Evolutionary conservation across 1,140 invertebrate species (phyloP).

Genomic region (Pseudomyrmex dendroicus): DNA sequence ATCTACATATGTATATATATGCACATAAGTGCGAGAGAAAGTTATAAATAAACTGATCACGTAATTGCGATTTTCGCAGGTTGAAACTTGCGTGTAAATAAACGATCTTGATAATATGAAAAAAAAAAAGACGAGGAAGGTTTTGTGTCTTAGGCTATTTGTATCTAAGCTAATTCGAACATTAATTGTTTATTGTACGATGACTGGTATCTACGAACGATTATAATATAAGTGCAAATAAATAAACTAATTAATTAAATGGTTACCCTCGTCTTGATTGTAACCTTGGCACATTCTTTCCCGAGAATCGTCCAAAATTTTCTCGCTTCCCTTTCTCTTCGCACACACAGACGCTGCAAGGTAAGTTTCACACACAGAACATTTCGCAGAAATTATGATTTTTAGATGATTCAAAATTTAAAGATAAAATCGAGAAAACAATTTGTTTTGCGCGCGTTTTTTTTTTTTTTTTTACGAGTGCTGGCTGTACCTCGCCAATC

Average conservation of each 20-base stretch:
- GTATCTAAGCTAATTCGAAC: conserved; percentile 72
- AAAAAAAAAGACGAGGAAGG: conserved; percentile 14
- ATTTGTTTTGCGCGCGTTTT: too few species aligned
- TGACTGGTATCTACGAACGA: conserved; percentile 70
- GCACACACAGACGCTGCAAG: not conserved
- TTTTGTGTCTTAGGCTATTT: conserved; percentile 73
- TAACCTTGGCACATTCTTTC: not conserved
- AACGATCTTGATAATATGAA: conserved; percentile 62
- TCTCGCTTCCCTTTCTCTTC: too few species aligned
- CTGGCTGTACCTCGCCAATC: not conserved
- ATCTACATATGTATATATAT: conserved; percentile 54
- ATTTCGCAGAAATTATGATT: not conserved
- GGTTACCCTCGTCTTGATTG: not conserved
- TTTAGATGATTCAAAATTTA: not conserved
- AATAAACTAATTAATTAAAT: conserved; percentile 71
- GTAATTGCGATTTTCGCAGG: conserved; percentile 20
- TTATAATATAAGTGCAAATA: conserved; percentile 74
- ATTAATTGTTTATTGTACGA: conserved; percentile 68
- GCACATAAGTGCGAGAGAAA: conserved; percentile 29
- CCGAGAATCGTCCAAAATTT: too few species aligned
- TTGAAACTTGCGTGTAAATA: conserved; percentile 68
- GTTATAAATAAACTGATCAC: not conserved
- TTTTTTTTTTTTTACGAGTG: too few species aligned
- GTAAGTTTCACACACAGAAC: conserved; percentile 16
- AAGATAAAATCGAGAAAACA: too few species aligned